Evolutionary conservation across 2,113 vertebrate species (phyloP).

Genomic region (Gambusia affinis): DNA sequence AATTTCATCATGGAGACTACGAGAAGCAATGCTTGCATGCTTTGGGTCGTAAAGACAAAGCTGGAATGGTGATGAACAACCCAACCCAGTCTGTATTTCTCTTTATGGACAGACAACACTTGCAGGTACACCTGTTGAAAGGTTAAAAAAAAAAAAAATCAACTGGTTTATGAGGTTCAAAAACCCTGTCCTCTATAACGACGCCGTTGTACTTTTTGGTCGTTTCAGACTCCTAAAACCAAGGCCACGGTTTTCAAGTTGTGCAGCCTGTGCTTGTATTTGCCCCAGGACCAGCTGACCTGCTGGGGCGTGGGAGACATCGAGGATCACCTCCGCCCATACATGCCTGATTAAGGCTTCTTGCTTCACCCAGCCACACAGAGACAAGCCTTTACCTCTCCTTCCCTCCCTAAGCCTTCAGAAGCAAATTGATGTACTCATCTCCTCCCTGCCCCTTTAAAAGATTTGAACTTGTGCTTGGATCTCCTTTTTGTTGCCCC

Average conservation of each 20-base stretch:
- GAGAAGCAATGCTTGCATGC: slow-evolving; percentile 99
- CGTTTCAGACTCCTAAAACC: slow-evolving; percentile 94
- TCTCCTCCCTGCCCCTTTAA: slow-evolving; percentile 85
- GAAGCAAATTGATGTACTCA: slow-evolving; percentile 87
- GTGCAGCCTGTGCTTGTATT: slow-evolving; percentile 99
- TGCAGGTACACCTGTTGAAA: slow-evolving; percentile 83
- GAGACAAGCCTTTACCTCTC: slow-evolving; percentile 81
- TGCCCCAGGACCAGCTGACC: slow-evolving; percentile 99
- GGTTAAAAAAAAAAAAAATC: neutral
- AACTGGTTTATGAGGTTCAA: neutral
- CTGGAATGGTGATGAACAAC: slow-evolving; percentile 93
- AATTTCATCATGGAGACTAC: slow-evolving; percentile 99
- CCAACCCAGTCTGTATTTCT: slow-evolving; percentile 95
- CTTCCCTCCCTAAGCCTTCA: slow-evolving; percentile 79
- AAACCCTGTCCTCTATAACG: neutral
- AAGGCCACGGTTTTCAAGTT: slow-evolving; percentile 99
- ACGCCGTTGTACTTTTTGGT: slow-evolving; percentile 7
- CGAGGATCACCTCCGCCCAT: slow-evolving; percentile 97
- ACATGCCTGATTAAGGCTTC: slow-evolving; percentile 94
- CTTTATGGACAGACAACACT: slow-evolving; percentile 98
- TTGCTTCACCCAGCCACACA: slow-evolving; percentile 82
- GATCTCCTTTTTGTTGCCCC: slow-evolving; percentile 89
- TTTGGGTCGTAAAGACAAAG: slow-evolving; percentile 98
- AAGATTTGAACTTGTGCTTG: slow-evolving; percentile 96
- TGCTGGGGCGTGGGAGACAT: slow-evolving; percentile 97